Base-by-base conservation (phyloP, 2,113 vertebrate genomes). In the Phycodurus eques region DNA sequence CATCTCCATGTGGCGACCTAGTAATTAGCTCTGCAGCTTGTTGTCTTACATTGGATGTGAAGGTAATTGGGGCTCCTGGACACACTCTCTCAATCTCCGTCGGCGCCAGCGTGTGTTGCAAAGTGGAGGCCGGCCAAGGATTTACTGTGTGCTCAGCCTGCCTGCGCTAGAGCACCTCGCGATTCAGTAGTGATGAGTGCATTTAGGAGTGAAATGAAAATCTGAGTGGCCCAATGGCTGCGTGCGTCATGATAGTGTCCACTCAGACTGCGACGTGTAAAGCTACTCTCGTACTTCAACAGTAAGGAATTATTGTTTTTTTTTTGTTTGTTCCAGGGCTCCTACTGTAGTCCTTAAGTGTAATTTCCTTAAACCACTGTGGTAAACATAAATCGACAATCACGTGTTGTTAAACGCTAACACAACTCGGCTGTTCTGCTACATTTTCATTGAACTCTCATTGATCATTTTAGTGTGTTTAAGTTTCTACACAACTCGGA, bases 171-270 rank as follows among this genome's bases (percentile, higher is more conserved):
- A 88, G 83, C 88, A 85, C 84, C 87, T 87, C 89, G 82, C 85
- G 82, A 87, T 86, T 89, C 88, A 89, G 90, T 87, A 88, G 85
- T 86, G 88, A 90, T 88, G 85, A 88, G 83, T 84, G 84, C 83
- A 88, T 91, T 91, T 90, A 82, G 87, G 88, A 87, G 80, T 80
- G 84, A 87, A 91, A 89, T 85, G 84, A 83, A 88, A 77, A 80
- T 88, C 77, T 84, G 81, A 89, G 86, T 80, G 83, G 80, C 78
- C 76, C 65, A 73, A 78, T 35, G 22, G 59, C 57, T 43, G 56
- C 22, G 60, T 78, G 80, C 79, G 76, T 67, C 79, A 74, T 60
- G 73, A 80, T 76, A 72, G 81, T 80, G 75, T 85, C 79, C 76
- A 82, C 74, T 83, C 75, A 61, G 54, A 67, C 65, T 2, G 59